phyloP scores from a whole-genome alignment of 2,797 vertebrate genomes.

The Capromys pilorides region DNA sequence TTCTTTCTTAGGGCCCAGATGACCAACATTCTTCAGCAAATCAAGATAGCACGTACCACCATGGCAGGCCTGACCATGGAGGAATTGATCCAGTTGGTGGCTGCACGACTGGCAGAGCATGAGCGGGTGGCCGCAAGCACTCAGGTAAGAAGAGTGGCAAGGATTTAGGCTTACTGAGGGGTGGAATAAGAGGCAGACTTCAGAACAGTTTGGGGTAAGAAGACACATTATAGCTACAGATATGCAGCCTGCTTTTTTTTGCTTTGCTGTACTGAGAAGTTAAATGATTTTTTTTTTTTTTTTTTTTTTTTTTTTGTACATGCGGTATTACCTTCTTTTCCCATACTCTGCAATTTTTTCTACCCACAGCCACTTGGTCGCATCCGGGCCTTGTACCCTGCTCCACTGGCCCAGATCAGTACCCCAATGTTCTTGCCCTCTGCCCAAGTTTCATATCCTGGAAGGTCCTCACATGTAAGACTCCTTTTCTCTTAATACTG shows the following conservation, averaged over 20 bases:
- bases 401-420: conserved; percentile 85
- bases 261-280: background rate
- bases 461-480: conserved; percentile 86
- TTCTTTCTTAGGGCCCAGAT: conserved; percentile 87
- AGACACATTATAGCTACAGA: background rate
- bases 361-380: conserved; percentile 85
- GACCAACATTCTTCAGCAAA: conserved; percentile 93
- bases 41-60: conserved; percentile 93
- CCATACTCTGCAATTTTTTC: conserved; percentile 49
- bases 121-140: conserved; percentile 81
- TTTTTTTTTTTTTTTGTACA: background rate
- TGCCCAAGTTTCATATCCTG: conserved; percentile 84
- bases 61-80: conserved; percentile 94
- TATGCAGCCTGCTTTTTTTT: conserved; percentile 25
- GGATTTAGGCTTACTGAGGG: background rate
- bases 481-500: conserved; percentile 58
- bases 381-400: conserved; percentile 87
- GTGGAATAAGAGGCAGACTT: background rate
- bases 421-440: conserved; percentile 85
- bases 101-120: conserved; percentile 86
- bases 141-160: conserved; percentile 79
- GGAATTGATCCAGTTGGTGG: conserved; percentile 91
- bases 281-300: background rate
- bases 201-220: background rate
- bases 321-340: background rate